Conservation (phyloP, 1,140 invertebrate genomes). For the Drosophila yakuba region DNA sequence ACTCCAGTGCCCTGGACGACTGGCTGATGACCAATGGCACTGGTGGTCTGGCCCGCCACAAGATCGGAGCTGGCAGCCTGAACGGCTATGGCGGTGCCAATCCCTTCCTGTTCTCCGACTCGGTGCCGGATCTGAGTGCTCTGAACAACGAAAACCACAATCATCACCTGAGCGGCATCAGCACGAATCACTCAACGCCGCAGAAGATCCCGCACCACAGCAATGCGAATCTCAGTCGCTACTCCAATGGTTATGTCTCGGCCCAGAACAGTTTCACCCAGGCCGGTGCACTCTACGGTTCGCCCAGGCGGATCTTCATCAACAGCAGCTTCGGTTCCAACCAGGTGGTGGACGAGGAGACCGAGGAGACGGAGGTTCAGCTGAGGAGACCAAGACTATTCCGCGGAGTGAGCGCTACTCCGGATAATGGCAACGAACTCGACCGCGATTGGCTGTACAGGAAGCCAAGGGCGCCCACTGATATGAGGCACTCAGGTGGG, state of each 20-base stretch:
- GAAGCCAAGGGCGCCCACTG: conserved; percentile 80
- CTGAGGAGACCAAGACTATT: conserved; percentile 71
- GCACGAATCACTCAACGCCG: conserved; percentile 82
- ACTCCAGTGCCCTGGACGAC: conserved; percentile 85
- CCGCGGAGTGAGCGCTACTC: conserved; percentile 65
- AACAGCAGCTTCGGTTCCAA: conserved; percentile 80
- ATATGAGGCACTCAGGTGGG: conserved; percentile 82
- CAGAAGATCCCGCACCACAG: conserved; percentile 81
- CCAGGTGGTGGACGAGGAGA: conserved; percentile 83
- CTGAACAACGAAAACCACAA: conserved; percentile 83
- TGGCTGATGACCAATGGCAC: conserved; percentile 85
- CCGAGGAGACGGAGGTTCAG: conserved; percentile 79
- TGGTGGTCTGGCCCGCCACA: conserved; percentile 65
- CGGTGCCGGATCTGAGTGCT: conserved; percentile 81
- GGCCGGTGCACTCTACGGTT: conserved; percentile 64
- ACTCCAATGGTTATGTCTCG: conserved; percentile 78
- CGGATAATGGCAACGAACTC: conserved; percentile 81
- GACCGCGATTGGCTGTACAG: conserved; percentile 83
- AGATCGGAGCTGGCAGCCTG: conserved; percentile 79
- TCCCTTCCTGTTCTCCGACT: conserved; percentile 82
- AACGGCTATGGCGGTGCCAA: conserved; percentile 76
- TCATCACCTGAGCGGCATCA: conserved; percentile 76
- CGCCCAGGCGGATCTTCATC: conserved; percentile 77
- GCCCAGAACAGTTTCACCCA: conserved; percentile 79
- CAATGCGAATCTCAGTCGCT: conserved; percentile 77